These are phyloP conservation scores for Diloba caeruleocephala DNA, from an alignment of 2,888 invertebrate genomes.

Conservation along the genomic window DNA sequence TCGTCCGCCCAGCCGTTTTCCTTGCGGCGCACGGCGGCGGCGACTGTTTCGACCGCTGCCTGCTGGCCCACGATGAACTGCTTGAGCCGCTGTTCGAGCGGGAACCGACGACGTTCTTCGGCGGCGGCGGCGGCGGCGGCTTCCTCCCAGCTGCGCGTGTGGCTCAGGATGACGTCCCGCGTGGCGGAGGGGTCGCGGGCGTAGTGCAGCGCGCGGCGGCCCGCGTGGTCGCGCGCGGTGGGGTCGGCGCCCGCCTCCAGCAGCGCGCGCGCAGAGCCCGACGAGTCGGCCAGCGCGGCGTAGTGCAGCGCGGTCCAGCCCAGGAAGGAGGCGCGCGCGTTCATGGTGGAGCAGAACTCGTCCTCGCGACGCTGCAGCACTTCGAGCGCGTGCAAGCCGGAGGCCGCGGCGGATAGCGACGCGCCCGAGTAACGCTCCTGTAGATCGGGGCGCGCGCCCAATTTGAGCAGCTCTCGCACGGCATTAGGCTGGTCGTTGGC, in stretches of 20 bases:
- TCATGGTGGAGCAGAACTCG: constrained; percentile 93
- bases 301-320: constrained; percentile 97
- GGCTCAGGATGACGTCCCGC: constrained; percentile 89
- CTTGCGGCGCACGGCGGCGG: constrained; percentile 95
- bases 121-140: constrained; percentile 90
- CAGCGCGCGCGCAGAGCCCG: constrained; percentile 90
- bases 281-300: constrained; percentile 93
- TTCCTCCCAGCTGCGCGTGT: constrained; percentile 85
- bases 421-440: constrained; percentile 93
- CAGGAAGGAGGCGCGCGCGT: constrained; percentile 92
- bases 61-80: constrained; percentile 96
- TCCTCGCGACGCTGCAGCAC: constrained; percentile 92
- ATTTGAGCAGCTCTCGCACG: constrained; percentile 90
- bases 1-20: constrained; percentile 98
- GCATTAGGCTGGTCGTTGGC: constrained; percentile 92
- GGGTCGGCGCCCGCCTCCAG: constrained; percentile 93
- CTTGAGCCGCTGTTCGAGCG: constrained; percentile 94
- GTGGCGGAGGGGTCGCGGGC: constrained; percentile 90
- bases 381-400: constrained; percentile 92
- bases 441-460: constrained; percentile 94
- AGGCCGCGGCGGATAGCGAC: constrained; percentile 90
- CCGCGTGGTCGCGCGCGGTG: constrained; percentile 92
- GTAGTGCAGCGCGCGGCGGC: constrained; percentile 93
- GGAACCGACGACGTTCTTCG: constrained; percentile 94
- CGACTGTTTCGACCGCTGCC: constrained; percentile 93